A percentile compares a stretch with the other conserved stretches of the same genome.
These are phyloP conservation scores for Protosalanx chinensis DNA, from an alignment of 2,797 vertebrate species.

Conservation along the genomic window DNA sequence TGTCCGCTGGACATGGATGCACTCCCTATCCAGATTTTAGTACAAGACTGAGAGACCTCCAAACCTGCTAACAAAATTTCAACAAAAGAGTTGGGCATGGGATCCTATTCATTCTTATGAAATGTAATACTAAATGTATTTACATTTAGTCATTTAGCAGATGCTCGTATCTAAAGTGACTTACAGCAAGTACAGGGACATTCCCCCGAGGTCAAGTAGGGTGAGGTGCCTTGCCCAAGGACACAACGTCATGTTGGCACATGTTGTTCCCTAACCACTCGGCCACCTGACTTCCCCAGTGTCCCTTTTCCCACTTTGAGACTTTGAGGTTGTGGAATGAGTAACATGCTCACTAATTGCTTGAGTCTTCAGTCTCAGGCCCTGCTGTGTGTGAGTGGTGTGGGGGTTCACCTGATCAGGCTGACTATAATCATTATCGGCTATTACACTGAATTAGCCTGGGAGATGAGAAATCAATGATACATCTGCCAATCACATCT, in stretches of 20 bases:
- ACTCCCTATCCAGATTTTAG: too few relatives aligned
- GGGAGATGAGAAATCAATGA: conserved; percentile 64
- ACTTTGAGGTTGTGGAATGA: neutral
- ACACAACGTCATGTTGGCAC: too few relatives aligned
- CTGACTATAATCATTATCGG: conserved; percentile 68
- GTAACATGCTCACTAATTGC: neutral
- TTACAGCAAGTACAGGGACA: too few relatives aligned
- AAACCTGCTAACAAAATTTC: too few relatives aligned
- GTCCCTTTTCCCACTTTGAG: neutral
- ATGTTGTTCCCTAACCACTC: too few relatives aligned
- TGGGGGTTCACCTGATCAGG: conserved; percentile 62
- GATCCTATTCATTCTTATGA: neutral
- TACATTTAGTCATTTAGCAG: too few relatives aligned
- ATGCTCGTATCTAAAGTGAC: too few relatives aligned
- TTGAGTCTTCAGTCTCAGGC: neutral
- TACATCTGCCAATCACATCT: conserved; percentile 57
- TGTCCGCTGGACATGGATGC: too few relatives aligned
- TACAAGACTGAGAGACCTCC: too few relatives aligned
- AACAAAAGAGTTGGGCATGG: neutral
- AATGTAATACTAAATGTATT: neutral
- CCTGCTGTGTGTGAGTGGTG: conserved; percentile 56
- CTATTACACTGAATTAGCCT: conserved; percentile 71
- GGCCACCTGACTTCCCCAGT: too few relatives aligned
- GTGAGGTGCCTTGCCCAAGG: too few relatives aligned
- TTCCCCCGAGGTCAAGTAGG: too few relatives aligned